Evolutionary conservation across 2,113 vertebrate species (phyloP).

Genomic region (Bubalus kerabau): DNA sequence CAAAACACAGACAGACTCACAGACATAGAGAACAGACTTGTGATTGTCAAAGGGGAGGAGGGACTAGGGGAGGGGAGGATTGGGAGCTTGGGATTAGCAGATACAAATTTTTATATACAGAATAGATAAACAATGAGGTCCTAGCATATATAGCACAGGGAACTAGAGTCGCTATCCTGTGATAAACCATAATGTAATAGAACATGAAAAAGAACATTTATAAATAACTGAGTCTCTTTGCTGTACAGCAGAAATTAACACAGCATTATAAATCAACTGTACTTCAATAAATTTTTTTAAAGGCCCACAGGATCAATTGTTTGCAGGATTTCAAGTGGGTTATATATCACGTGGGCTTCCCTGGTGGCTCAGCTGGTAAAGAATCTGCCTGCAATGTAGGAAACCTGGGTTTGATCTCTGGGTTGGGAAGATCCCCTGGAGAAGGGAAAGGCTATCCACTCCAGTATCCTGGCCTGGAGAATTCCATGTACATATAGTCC

Average conservation of each 20-base stretch:
- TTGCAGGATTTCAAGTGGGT: not conserved
- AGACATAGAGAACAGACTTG: not conserved
- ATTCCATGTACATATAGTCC: not conserved
- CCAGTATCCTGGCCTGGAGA: not conserved
- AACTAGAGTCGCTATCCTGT: not conserved
- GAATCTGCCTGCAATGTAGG: not conserved
- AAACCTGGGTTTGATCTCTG: not conserved
- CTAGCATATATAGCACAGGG: not conserved
- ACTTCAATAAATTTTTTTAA: not conserved
- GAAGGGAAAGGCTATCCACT: not conserved
- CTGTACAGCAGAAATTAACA: not conserved
- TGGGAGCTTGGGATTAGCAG: not conserved
- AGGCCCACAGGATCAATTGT: no score
- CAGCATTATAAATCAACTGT: not conserved
- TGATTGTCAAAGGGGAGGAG: not conserved
- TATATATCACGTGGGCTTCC: not conserved
- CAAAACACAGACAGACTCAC: not conserved
- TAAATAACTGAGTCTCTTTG: not conserved
- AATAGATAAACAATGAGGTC: not conserved
- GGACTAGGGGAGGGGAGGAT: not conserved
- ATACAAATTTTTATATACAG: not conserved
- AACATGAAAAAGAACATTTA: not conserved
- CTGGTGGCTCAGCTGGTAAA: not conserved
- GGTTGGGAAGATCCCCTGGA: not conserved
- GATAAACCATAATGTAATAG: not conserved